Percentiles rank a stretch among this genome's conserved stretches.
Evolutionary conservation across 2,797 vertebrate genomes (phyloP).

Genomic region (Stomatorhinus walkeri): DNA sequence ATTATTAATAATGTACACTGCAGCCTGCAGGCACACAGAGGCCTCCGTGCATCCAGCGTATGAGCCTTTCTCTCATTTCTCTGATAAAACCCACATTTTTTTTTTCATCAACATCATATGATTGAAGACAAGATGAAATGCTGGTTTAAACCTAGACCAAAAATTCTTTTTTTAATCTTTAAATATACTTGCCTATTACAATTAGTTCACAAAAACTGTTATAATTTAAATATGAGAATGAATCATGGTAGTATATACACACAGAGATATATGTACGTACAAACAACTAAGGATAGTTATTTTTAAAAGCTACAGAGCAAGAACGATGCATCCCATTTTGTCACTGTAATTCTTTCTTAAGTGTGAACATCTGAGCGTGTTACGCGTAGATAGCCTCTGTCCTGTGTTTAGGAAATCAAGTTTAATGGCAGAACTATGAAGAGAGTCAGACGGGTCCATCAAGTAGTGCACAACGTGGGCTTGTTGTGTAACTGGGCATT

Average conservation of each 20-base stretch:
- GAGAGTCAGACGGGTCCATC: slow-evolving; percentile 8
- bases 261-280: neutral
- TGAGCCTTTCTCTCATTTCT: slow-evolving; percentile 7
- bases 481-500: slow-evolving; percentile 32
- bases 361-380: neutral
- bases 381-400: neutral
- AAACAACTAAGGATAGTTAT: neutral
- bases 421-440: slow-evolving; percentile 8
- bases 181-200: neutral
- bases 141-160: slow-evolving; percentile 36
- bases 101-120: slow-evolving; percentile 32
- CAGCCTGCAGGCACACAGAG: slow-evolving; percentile 33
- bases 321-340: neutral
- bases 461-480: slow-evolving; percentile 37
- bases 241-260: neutral
- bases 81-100: slow-evolving; percentile 28
- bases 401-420: slow-evolving; percentile 20
- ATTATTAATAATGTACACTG: slow-evolving; percentile 34
- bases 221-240: neutral
- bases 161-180: neutral
- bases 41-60: slow-evolving; percentile 18
- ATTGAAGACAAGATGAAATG: slow-evolving; percentile 46
- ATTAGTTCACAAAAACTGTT: neutral
- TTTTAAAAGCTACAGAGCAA: neutral
- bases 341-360: neutral